Conservation (phyloP, 2,113 vertebrate species). For the Plectropomus leopardus region DNA sequence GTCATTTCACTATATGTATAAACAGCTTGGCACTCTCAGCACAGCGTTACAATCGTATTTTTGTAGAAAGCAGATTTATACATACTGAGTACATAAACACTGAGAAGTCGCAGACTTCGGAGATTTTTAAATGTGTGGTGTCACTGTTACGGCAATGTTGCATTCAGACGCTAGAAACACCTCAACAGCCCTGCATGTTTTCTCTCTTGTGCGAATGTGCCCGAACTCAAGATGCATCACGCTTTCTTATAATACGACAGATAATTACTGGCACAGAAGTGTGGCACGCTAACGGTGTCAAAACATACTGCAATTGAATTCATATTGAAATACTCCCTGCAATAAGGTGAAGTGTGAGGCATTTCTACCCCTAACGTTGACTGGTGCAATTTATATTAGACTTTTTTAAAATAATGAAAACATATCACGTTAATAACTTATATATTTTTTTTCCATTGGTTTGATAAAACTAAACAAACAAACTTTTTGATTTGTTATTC, state of each 20-base stretch:
- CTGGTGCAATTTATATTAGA: constrained; percentile 13
- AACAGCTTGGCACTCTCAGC: constrained; percentile 36
- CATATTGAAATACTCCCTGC: constrained; percentile 30
- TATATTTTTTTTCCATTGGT: background rate
- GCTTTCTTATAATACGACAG: constrained; percentile 9
- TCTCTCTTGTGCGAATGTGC: background rate
- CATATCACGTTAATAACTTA: background rate
- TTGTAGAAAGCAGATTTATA: constrained; percentile 62
- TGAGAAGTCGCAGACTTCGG: constrained; percentile 56
- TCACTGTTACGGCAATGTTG: constrained; percentile 29
- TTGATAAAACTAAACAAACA: constrained; percentile 32
- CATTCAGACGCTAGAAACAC: constrained; percentile 41
- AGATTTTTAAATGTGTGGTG: constrained; percentile 31
- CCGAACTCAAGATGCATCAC: background rate
- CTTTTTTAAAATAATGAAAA: constrained; percentile 9
- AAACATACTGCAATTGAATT: constrained; percentile 34
- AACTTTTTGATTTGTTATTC: background rate
- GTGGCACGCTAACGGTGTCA: background rate
- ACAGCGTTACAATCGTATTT: constrained; percentile 51
- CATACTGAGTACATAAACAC: constrained; percentile 40
- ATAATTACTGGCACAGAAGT: constrained; percentile 8
- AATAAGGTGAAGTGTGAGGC: constrained; percentile 11
- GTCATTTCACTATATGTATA: constrained; percentile 39
- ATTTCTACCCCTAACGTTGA: constrained; percentile 8
- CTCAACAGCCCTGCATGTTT: constrained; percentile 25